A percentile compares a stretch with the other conserved stretches of the same genome.
Conservation (phyloP, 2,113 vertebrate genomes). For the Notothenia rossii region DNA sequence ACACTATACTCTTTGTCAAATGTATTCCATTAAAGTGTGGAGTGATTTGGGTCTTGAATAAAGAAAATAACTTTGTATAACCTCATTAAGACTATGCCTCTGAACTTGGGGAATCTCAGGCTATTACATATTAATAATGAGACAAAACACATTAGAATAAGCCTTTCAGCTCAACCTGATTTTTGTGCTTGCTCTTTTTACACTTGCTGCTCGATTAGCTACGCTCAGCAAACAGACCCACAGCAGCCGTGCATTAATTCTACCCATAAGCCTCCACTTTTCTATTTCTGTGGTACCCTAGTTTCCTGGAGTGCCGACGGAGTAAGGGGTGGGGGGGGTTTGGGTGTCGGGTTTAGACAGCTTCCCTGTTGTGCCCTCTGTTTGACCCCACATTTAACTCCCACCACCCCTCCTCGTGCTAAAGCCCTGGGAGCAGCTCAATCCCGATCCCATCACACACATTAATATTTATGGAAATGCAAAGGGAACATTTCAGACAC, state of each 20-base stretch:
- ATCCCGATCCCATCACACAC: constrained; percentile 55
- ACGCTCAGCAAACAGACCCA: constrained; percentile 46
- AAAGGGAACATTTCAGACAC: constrained; percentile 53
- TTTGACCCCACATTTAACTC: constrained; percentile 76
- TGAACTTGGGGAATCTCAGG: constrained; percentile 18
- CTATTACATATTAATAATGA: constrained; percentile 51
- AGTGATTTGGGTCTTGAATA: constrained; percentile 46
- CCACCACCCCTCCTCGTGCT: constrained; percentile 45
- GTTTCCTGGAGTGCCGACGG: constrained; percentile 59
- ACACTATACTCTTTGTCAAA: constrained; percentile 31
- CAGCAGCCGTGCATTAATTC: constrained; percentile 59
- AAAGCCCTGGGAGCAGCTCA: constrained; percentile 34
- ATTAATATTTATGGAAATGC: constrained; percentile 79
- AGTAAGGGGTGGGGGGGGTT: not conserved
- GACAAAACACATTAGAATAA: constrained; percentile 54
- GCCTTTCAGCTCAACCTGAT: constrained; percentile 37
- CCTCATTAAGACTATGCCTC: constrained; percentile 29
- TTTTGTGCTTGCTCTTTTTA: constrained; percentile 29
- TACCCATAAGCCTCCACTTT: constrained; percentile 43
- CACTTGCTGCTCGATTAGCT: constrained; percentile 55
- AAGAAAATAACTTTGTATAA: constrained; percentile 27
- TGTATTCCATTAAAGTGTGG: constrained; percentile 57
- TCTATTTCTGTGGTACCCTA: constrained; percentile 26
- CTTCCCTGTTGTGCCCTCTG: constrained; percentile 67
- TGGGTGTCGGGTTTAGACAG: constrained; percentile 44